A percentile compares a stretch with the other conserved stretches of the same genome.
Conservation (phyloP, 2,888 invertebrate genomes). For the Lumbricus terrestris region DNA sequence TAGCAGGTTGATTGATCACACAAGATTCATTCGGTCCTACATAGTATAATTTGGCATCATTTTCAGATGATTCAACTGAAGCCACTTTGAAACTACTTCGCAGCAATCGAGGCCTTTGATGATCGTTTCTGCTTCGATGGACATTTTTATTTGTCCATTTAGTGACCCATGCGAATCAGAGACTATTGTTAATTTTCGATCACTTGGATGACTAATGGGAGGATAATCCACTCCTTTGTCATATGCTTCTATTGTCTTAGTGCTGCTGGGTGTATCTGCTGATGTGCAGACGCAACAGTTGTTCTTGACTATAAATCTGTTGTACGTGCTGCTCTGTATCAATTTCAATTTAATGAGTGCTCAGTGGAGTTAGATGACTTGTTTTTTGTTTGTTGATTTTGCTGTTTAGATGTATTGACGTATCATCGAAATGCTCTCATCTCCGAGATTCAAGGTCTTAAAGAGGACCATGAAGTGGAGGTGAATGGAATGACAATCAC, state of each 20-base stretch:
- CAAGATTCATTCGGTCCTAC: neutral
- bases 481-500: conserved; percentile 13
- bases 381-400: neutral
- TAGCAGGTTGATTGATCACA: neutral
- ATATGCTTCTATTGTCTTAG: neutral
- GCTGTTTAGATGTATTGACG: neutral
- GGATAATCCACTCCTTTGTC: too few relatives aligned
- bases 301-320: too few relatives aligned
- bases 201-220: too few relatives aligned
- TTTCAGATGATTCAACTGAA: too few relatives aligned
- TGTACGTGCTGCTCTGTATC: neutral
- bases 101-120: too few relatives aligned
- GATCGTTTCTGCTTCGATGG: too few relatives aligned
- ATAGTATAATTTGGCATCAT: neutral
- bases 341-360: neutral
- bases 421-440: neutral
- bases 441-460: conserved; percentile 6
- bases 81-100: too few relatives aligned
- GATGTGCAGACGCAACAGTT: neutral
- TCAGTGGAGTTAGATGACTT: neutral
- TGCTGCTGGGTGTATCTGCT: neutral
- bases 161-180: too few relatives aligned
- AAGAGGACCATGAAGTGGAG: conserved; percentile 13
- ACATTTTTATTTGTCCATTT: too few relatives aligned
- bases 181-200: too few relatives aligned